phyloP scores from a whole-genome alignment of 1,140 invertebrate species.

The Hylyphantes graminicola region DNA sequence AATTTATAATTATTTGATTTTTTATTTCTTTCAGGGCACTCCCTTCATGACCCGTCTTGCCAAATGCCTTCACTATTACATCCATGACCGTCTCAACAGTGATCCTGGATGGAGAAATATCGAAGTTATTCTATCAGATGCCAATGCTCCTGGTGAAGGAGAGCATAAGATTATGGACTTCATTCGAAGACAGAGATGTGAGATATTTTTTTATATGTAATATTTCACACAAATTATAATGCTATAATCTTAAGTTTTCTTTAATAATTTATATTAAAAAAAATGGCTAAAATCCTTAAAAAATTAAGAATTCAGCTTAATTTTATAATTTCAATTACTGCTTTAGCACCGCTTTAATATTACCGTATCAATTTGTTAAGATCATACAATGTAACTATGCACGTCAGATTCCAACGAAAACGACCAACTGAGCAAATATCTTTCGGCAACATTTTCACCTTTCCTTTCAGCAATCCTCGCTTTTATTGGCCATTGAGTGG shows the following conservation, averaged over 20 bases:
- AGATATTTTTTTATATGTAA: not conserved
- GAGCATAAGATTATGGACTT: slow-evolving; percentile 99
- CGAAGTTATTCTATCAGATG: slow-evolving; percentile 95
- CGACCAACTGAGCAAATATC: too few relatives aligned
- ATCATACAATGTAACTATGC: not conserved
- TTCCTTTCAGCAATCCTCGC: too few relatives aligned
- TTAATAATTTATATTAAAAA: not conserved
- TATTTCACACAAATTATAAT: not conserved
- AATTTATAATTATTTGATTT: too few relatives aligned
- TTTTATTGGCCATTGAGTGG: too few relatives aligned
- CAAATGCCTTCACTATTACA: slow-evolving; percentile 94
- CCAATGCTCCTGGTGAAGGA: slow-evolving; percentile 97
- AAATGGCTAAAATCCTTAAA: not conserved
- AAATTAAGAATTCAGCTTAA: not conserved
- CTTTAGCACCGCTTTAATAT: not conserved
- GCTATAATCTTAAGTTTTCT: too few relatives aligned
- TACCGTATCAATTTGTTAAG: not conserved
- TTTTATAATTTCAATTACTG: not conserved
- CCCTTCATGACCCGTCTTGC: slow-evolving; percentile 97
- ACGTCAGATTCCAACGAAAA: too few relatives aligned
- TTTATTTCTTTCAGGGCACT: slow-evolving; percentile 78
- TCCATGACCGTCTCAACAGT: slow-evolving; percentile 93
- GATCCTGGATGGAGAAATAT: slow-evolving; percentile 96
- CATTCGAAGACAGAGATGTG: slow-evolving; percentile 91
- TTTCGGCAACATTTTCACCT: too few relatives aligned